These are phyloP conservation scores for Camelus dromedarius DNA, from an alignment of 2,113 vertebrate species.

Conservation along the genomic window DNA sequence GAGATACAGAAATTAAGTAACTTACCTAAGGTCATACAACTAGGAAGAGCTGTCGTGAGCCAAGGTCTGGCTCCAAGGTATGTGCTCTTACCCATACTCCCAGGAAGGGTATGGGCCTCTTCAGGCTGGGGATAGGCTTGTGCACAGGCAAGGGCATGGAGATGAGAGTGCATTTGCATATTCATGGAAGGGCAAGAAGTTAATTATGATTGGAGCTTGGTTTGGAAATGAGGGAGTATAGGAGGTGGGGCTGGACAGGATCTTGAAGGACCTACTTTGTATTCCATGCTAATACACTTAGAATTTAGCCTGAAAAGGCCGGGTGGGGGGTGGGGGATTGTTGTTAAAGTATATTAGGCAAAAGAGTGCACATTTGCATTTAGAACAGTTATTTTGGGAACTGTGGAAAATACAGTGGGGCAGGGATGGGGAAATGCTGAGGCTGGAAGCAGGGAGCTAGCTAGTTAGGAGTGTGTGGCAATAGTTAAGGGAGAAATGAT, in stretches of 20 bases:
- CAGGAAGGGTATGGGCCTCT: not conserved
- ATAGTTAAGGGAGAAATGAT: not conserved
- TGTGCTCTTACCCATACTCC: not conserved
- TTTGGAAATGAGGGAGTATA: not conserved
- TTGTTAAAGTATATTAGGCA: constrained; percentile 53
- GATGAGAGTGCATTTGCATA: not conserved
- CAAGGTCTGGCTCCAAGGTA: not conserved
- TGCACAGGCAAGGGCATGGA: not conserved
- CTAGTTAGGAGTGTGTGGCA: not conserved
- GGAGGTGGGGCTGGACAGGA: not conserved
- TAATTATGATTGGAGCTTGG: not conserved
- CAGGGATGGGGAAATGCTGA: constrained; percentile 23
- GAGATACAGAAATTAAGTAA: not conserved
- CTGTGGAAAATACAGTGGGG: constrained; percentile 27
- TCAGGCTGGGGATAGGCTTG: not conserved
- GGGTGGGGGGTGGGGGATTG: not conserved
- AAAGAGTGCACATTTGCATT: constrained; percentile 58
- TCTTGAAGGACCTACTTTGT: constrained; percentile 49
- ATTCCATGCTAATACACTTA: not conserved
- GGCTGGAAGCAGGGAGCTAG: not conserved
- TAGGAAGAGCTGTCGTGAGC: not conserved
- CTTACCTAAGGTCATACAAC: not conserved
- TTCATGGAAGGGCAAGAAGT: not conserved
- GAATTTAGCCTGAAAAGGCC: constrained; percentile 23
- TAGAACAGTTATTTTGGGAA: constrained; percentile 66